A percentile compares a stretch with the other conserved stretches of the same genome.
Evolutionary conservation across 1,140 invertebrate species (phyloP).

Genomic region (Metaphire vulgaris): DNA sequence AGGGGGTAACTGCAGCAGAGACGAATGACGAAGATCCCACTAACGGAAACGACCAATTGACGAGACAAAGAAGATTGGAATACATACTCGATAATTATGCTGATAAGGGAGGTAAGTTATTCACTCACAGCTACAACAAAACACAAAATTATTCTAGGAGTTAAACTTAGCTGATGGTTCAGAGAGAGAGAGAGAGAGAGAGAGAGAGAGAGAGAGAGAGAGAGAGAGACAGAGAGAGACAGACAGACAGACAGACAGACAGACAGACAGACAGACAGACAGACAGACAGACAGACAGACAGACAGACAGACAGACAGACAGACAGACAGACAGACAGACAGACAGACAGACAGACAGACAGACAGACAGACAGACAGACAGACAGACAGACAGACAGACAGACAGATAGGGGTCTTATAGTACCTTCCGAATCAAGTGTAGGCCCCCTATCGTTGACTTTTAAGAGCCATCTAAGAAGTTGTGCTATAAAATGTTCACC

Average conservation of each 20-base stretch:
- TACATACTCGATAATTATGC: too few species aligned
- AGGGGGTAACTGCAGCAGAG: too few species aligned
- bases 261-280: constrained; percentile 34
- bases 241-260: constrained; percentile 33
- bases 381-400: constrained; percentile 17
- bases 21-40: too few species aligned
- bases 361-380: constrained; percentile 17
- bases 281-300: constrained; percentile 34
- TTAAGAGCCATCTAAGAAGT: background rate
- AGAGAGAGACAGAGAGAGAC: constrained; percentile 14
- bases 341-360: constrained; percentile 23
- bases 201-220: background rate
- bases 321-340: constrained; percentile 31
- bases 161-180: too few species aligned
- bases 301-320: constrained; percentile 35
- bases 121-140: too few species aligned
- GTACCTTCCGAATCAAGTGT: too few species aligned
- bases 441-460: too few species aligned
- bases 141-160: too few species aligned
- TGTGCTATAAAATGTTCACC: background rate
- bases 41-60: too few species aligned
- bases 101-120: too few species aligned
- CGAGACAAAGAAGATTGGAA: too few species aligned
- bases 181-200: background rate
- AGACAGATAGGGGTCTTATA: constrained; percentile 11